phyloP scores from a whole-genome alignment of 2,797 vertebrate species.

The Siniperca obscura region DNA sequence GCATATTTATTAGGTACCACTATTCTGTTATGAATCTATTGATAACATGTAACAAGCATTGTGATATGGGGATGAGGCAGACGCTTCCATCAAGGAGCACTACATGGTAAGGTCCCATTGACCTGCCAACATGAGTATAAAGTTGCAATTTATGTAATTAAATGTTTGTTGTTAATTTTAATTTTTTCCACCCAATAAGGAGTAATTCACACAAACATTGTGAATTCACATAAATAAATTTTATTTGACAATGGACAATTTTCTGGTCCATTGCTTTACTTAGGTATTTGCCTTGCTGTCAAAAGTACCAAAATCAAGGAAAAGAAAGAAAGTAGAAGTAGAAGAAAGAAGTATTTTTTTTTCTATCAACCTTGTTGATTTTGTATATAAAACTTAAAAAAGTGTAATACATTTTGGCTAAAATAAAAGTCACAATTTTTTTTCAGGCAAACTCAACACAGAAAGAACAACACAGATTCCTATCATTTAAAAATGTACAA shows the following conservation, averaged over 20 bases:
- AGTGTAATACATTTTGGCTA: background rate
- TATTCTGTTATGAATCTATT: slow-evolving; percentile 77
- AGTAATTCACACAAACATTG: slow-evolving; percentile 15
- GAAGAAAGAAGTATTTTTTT: too few species aligned
- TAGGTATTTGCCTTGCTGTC: background rate
- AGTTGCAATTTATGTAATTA: slow-evolving; percentile 53
- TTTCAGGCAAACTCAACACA: background rate
- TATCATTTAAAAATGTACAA: background rate
- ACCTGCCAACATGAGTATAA: slow-evolving; percentile 17
- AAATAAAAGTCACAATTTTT: background rate
- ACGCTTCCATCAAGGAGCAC: slow-evolving; percentile 30
- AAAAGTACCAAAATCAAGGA: background rate
- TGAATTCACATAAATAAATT: background rate
- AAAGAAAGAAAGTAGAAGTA: too few species aligned
- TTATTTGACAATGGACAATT: background rate
- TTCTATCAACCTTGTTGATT: background rate
- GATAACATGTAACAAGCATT: slow-evolving; percentile 76
- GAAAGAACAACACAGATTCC: background rate
- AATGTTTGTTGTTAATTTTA: slow-evolving; percentile 40
- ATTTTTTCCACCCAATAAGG: background rate
- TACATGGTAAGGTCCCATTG: slow-evolving; percentile 7
- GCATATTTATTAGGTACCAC: slow-evolving; percentile 80
- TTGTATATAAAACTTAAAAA: background rate
- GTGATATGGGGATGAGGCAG: slow-evolving; percentile 49
- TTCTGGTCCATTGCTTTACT: slow-evolving; percentile 5